phyloP scores from a whole-genome alignment of 1,140 invertebrate species.

The Vanessa atalanta region DNA sequence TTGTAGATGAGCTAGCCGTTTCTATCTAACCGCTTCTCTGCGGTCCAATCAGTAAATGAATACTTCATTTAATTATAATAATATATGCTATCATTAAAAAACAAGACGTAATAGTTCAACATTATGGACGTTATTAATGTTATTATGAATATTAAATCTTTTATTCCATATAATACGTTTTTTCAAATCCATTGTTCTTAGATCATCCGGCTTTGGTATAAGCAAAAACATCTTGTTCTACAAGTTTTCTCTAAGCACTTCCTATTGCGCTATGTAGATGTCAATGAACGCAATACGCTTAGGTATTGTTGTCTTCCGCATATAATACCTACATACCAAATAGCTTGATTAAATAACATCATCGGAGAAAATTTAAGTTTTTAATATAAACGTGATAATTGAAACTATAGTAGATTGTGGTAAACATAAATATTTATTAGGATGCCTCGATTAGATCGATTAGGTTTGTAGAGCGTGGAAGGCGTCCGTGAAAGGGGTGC shows the following conservation, averaged over 20 bases:
- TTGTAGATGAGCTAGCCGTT: neutral
- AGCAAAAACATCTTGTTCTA: constrained; percentile 11
- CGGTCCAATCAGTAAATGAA: neutral
- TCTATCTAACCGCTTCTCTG: neutral
- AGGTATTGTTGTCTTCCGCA: constrained; percentile 45
- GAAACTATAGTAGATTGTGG: neutral
- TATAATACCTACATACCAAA: constrained; percentile 19
- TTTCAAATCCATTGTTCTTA: neutral
- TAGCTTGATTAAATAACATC: constrained; percentile 24
- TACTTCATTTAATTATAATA: neutral
- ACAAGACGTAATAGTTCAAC: no score
- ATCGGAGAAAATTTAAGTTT: neutral
- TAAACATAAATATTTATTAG: constrained; percentile 57
- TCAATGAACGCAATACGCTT: constrained; percentile 54
- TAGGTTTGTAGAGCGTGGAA: constrained; percentile 76
- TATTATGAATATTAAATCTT: no score
- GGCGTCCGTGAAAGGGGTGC: constrained; percentile 76
- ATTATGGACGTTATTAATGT: no score
- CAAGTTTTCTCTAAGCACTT: constrained; percentile 59
- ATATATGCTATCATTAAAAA: neutral
- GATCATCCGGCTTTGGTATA: constrained; percentile 40
- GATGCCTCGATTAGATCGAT: constrained; percentile 56
- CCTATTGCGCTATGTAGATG: constrained; percentile 57
- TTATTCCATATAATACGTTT: neutral
- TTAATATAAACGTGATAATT: neutral